Conservation (phyloP, 2,797 vertebrate species). For the Sebastes kiyomatsui region DNA sequence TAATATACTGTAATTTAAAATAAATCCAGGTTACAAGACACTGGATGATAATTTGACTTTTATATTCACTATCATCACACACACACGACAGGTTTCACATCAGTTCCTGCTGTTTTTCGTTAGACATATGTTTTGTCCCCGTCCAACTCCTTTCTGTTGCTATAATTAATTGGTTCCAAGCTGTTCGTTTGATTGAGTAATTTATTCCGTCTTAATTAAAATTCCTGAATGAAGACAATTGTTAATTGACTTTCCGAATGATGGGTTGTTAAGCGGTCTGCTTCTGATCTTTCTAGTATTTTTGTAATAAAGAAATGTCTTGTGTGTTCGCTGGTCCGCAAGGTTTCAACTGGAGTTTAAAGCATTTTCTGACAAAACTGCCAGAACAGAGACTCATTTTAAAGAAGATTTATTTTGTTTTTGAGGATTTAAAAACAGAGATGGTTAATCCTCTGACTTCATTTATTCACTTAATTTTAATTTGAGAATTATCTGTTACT, state of each 20-base stretch:
- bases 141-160: not conserved
- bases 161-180: slow-evolving; percentile 1
- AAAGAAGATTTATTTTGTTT: not conserved
- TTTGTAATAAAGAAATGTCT: not conserved
- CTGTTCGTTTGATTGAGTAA: slow-evolving; percentile 6
- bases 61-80: not conserved
- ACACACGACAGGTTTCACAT: not conserved
- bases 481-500: not conserved
- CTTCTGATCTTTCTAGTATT: not conserved
- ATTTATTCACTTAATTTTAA: not conserved
- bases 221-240: not conserved
- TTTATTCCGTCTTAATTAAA: slow-evolving; percentile 14
- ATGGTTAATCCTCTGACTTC: not conserved
- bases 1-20: not conserved
- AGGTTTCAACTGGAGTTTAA: not conserved
- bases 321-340: not conserved
- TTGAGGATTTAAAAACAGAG: not conserved
- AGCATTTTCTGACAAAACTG: not conserved
- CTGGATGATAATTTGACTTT: not conserved
- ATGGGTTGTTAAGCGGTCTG: not conserved
- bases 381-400: not conserved
- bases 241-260: not conserved
- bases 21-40: not conserved
- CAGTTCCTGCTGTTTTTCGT: not conserved
- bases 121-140: not conserved